Conservation (phyloP, 2,888 invertebrate species). For the Pollenia amentaria region DNA sequence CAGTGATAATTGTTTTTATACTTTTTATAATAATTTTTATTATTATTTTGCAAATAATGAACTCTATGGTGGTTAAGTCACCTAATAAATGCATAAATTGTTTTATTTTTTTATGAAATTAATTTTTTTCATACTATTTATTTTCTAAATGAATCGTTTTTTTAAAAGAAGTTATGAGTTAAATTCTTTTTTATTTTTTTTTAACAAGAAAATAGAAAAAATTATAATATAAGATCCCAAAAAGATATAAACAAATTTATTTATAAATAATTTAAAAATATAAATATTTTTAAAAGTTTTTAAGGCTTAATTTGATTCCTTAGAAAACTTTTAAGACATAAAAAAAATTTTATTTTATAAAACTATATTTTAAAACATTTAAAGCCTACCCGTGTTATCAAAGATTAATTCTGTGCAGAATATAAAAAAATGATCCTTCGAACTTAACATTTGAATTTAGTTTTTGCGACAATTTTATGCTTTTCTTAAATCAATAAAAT, state of each 20-base stretch:
- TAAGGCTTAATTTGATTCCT: no score
- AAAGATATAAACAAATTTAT: not conserved
- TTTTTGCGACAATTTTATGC: no score
- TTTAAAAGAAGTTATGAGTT: constrained; percentile 22
- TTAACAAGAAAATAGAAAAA: not conserved
- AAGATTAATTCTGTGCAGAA: no score
- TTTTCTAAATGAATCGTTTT: constrained; percentile 61
- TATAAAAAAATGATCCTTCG: no score
- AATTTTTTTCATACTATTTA: constrained; percentile 67
- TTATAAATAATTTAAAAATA: not conserved
- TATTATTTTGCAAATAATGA: constrained; percentile 72
- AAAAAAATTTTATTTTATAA: not conserved
- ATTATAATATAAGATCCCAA: not conserved
- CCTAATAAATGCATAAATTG: constrained; percentile 77
- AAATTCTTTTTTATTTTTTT: not conserved
- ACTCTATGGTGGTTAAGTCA: constrained; percentile 77
- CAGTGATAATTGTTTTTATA: constrained; percentile 39
- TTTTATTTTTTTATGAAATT: constrained; percentile 55
- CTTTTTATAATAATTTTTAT: constrained; percentile 31
- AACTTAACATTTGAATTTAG: no score
- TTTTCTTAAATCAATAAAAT: no score
- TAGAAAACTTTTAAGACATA: not conserved
- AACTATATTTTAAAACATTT: no score
- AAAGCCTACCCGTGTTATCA: no score
- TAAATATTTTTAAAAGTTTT: not conserved